Percentiles rank a stretch among this genome's conserved stretches.
Evolutionary conservation across 2,113 vertebrate genomes (phyloP).

Genomic region (Uria aalge): DNA sequence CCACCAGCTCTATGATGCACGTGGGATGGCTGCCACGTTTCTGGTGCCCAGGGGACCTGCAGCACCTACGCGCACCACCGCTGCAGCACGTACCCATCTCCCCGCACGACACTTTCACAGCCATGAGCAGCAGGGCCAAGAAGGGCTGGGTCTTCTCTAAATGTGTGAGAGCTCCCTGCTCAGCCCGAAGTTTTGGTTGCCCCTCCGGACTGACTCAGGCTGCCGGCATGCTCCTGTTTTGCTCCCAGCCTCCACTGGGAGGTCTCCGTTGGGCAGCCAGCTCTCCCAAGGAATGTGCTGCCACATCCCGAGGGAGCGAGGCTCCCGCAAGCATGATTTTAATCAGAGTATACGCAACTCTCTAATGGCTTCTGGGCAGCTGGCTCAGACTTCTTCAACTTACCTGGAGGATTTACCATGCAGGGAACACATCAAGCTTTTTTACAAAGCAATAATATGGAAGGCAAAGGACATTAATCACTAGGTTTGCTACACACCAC

Average conservation of each 20-base stretch:
- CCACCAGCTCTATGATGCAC: rapidly evolving
- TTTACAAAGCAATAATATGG: not conserved
- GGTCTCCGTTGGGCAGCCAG: rapidly evolving
- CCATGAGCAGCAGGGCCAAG: not conserved
- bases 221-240: not conserved
- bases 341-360: not conserved
- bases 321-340: not conserved
- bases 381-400: not conserved
- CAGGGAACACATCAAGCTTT: not conserved
- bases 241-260: not conserved
- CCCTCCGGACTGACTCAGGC: rapidly evolving
- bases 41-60: not conserved
- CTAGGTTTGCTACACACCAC: not conserved
- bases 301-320: not conserved
- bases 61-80: rapidly evolving
- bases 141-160: not conserved
- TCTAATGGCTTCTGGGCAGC: not conserved
- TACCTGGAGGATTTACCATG: not conserved
- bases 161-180: not conserved
- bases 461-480: not conserved
- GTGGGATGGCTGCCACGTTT: not conserved
- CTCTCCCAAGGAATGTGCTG: not conserved
- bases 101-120: not conserved
- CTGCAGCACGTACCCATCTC: not conserved
- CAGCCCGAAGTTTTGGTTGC: not conserved